Evolutionary conservation across 53 echinoderm and acorn worm species (phyloP).

Genomic region (Pentamera pediparva): DNA sequence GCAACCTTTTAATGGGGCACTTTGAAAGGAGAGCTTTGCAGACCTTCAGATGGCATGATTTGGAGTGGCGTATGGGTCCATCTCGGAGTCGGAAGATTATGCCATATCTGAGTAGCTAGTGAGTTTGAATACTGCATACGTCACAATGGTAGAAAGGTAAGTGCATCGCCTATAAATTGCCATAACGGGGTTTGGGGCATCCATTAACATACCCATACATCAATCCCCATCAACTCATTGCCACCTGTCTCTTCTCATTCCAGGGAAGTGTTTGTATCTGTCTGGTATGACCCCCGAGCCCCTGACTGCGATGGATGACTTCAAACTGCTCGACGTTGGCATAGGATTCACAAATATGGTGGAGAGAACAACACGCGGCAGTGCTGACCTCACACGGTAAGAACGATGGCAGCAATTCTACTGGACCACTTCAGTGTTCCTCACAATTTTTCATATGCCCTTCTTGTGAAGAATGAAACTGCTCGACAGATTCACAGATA

Average conservation of each 20-base stretch:
- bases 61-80: no score
- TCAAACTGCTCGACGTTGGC: constrained; percentile 70
- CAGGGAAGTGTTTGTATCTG: constrained; percentile 98
- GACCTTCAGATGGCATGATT: no score
- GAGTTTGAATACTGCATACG: background rate
- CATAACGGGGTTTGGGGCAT: no score
- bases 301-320: constrained; percentile 96
- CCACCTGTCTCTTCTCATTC: constrained; percentile 8
- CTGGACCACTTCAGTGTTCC: background rate
- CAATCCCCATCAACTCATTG: no score
- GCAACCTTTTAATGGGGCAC: no score
- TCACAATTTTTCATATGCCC: no score
- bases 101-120: no score
- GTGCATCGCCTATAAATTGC: no score
- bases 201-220: no score
- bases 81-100: no score
- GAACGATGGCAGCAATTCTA: background rate
- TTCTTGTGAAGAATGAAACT: no score
- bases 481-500: background rate
- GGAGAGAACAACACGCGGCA: constrained; percentile 86
- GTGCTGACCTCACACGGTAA: constrained; percentile 96
- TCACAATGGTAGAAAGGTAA: background rate
- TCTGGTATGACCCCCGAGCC: constrained; percentile 90
- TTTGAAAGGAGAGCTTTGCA: no score
- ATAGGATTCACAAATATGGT: constrained; percentile 98